Conservation (phyloP, 2,888 invertebrate species). For the Lordiphosa andalusiaca region DNA sequence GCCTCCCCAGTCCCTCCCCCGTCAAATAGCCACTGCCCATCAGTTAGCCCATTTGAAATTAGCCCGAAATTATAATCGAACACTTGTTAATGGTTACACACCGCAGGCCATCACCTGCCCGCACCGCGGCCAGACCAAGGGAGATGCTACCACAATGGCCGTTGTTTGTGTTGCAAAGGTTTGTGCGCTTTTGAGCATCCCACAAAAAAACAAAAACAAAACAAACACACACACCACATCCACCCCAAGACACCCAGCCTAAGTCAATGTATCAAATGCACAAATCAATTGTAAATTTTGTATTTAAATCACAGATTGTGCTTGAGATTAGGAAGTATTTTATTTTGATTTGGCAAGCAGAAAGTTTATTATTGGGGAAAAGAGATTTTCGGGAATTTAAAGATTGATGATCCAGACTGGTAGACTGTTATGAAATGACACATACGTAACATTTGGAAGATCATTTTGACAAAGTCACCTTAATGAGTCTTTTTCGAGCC, state of each 20-base stretch:
- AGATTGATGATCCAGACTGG: too few species aligned
- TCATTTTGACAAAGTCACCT: too few species aligned
- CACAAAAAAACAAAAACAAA: too few species aligned
- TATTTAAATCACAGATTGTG: too few species aligned
- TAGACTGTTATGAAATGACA: too few species aligned
- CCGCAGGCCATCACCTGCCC: slow-evolving; percentile 51
- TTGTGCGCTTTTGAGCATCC: slow-evolving; percentile 44
- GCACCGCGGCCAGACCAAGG: slow-evolving; percentile 46
- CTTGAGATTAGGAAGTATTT: slow-evolving; percentile 1
- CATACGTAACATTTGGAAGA: too few species aligned
- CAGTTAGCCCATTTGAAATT: slow-evolving; percentile 30
- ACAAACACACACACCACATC: not conserved
- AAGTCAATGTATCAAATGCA: too few species aligned
- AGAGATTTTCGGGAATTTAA: too few species aligned
- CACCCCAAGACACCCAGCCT: not conserved
- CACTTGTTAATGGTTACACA: slow-evolving; percentile 47
- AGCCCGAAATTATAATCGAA: slow-evolving; percentile 29
- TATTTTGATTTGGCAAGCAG: slow-evolving; percentile 14
- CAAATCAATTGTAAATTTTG: too few species aligned
- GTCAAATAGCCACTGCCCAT: slow-evolving; percentile 5
- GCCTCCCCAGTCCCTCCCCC: not conserved
- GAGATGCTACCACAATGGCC: slow-evolving; percentile 49
- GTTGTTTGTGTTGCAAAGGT: slow-evolving; percentile 55
- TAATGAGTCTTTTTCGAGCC: too few species aligned
- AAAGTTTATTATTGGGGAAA: too few species aligned